Evolutionary conservation across 2,113 vertebrate genomes (phyloP), one percentile per base, ranked within the genome.

Genomic region (Ammodytes marinus): DNA sequence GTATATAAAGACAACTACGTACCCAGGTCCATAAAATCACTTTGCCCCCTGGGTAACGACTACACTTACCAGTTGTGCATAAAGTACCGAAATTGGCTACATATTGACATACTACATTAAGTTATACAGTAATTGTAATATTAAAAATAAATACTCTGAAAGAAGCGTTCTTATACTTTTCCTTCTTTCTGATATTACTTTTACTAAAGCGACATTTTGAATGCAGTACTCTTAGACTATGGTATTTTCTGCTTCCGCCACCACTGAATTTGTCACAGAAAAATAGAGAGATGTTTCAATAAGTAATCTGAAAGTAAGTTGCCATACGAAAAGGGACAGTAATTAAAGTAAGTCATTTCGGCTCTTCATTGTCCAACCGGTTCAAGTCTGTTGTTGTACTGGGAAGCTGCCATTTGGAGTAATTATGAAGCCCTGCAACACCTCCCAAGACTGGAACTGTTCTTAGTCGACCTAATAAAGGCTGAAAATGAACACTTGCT

Each of bases 401-500:
- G 60, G 39, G 43, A 78, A 45, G 39, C n/a, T 58, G 61, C 55
- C 42, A 39, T 7, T 63, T 58, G 42, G 37, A 69, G 42, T 65
- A 54, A 71, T 79, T 39, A 64, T 10, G 17, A 46, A 37, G 64
- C 50, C 76, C 45, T 52, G 37, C 55, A 65, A 54, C 35, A 60
- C 53, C 61, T 50, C 49, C 27, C 55, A 64, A 55, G 40, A 59
- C 67, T 40, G 4, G 19, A 60, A n/a, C 39, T 61, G 63, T 37
- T 59, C 42, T 76, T 39, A 80, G 58, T 69, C 39, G 6, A 74
- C 27, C 37, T 58, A 70, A 69, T 68, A 65, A 35, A 54, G 45
- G 65, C 80, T 87, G 73, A 89, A 83, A 73, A 79, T 68, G 63
- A 82, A 65, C 77, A 80, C 73, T 91, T 84, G 83, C 79, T 93